phyloP scores from a whole-genome alignment of 2,113 vertebrate species.

The Tor tambroides region DNA sequence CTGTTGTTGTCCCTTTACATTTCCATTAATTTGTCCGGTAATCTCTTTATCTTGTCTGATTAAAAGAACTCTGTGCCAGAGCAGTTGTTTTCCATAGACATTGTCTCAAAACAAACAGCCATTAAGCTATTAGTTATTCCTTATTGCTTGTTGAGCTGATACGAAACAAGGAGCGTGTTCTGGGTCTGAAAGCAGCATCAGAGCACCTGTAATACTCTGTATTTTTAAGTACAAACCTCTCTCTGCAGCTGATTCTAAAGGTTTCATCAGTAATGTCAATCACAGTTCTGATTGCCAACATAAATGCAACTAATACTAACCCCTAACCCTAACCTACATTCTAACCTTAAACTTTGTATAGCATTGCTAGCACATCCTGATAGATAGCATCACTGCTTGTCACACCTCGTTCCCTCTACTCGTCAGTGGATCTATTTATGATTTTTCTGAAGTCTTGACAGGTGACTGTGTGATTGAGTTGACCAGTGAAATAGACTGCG shows the following conservation, averaged over 20 bases:
- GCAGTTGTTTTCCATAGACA: not conserved
- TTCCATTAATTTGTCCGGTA: not conserved
- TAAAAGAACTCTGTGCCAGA: not conserved
- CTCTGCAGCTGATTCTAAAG: not conserved
- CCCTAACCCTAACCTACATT: too few relatives aligned
- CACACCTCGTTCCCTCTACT: too few relatives aligned
- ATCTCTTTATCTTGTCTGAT: not conserved
- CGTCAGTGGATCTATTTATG: too few relatives aligned
- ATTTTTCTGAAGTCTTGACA: too few relatives aligned
- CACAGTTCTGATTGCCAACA: too few relatives aligned
- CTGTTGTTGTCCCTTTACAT: not conserved
- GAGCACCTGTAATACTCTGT: not conserved
- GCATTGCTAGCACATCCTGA: not conserved
- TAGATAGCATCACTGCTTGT: too few relatives aligned
- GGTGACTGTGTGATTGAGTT: too few relatives aligned
- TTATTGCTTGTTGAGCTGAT: not conserved
- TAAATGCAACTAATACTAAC: not conserved
- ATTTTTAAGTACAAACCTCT: not conserved
- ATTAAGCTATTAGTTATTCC: not conserved
- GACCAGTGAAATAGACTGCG: too few relatives aligned
- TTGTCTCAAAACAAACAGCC: not conserved
- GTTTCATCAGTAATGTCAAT: too few relatives aligned
- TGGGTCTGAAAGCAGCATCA: not conserved
- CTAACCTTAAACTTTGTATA: too few relatives aligned
- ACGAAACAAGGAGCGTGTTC: not conserved